These are phyloP conservation scores for Papilio polytes DNA, from an alignment of 1,140 invertebrate species.

Conservation along the genomic window DNA sequence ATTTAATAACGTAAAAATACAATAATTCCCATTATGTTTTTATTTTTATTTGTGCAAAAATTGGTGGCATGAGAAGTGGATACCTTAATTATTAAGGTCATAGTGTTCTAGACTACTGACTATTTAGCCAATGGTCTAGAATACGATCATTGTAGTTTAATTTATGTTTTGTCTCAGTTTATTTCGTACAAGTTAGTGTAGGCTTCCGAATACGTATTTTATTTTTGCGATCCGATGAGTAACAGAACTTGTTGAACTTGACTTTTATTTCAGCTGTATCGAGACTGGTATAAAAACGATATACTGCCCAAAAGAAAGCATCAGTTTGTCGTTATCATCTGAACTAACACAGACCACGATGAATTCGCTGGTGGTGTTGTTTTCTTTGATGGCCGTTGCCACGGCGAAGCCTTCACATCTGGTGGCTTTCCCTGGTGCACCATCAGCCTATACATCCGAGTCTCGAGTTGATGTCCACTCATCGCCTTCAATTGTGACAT, in stretches of 20 bases:
- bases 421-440: slow-evolving; percentile 40
- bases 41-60: not conserved
- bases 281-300: slow-evolving; percentile 70
- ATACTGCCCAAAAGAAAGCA: slow-evolving; percentile 65
- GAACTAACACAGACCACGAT: slow-evolving; percentile 83
- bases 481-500: slow-evolving; percentile 27
- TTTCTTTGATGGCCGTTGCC: slow-evolving; percentile 82
- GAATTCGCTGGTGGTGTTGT: slow-evolving; percentile 84
- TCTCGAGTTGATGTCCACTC: slow-evolving; percentile 24
- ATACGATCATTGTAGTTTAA: not conserved
- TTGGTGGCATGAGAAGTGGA: too few relatives aligned
- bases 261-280: slow-evolving; percentile 66
- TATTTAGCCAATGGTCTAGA: not conserved
- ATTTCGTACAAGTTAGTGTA: not conserved
- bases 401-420: slow-evolving; percentile 74
- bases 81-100: too few relatives aligned
- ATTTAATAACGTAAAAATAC: not conserved
- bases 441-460: slow-evolving; percentile 19
- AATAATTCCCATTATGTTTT: not conserved
- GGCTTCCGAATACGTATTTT: slow-evolving; percentile 26
- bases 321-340: slow-evolving; percentile 70
- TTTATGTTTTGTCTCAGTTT: not conserved
- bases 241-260: slow-evolving; percentile 68
- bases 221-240: slow-evolving; percentile 46
- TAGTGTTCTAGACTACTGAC: too few relatives aligned